Percentiles rank a stretch among this genome's conserved stretches.
These are phyloP conservation scores for Amphibalanus amphitrite DNA, from an alignment of 1,140 invertebrate species.

Conservation along the genomic window DNA sequence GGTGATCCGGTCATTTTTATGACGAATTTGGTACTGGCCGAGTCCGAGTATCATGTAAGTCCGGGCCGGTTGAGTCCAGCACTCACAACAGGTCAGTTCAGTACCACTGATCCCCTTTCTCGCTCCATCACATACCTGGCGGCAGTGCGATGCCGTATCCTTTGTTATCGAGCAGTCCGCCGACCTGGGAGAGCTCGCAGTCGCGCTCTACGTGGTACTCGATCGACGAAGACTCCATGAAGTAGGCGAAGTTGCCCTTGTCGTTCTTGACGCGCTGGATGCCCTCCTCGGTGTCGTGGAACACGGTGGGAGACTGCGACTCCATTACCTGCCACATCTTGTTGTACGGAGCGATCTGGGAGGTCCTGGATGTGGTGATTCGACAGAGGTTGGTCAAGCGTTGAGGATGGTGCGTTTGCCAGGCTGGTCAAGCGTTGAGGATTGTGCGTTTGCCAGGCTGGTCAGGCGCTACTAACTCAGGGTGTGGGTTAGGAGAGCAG, in stretches of 20 bases:
- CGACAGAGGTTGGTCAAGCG: too few relatives aligned
- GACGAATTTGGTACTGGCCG: neutral
- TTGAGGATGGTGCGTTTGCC: too few relatives aligned
- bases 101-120: neutral
- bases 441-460: too few relatives aligned
- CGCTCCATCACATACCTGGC: conserved; percentile 40
- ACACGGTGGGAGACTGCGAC: conserved; percentile 62
- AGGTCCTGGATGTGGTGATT: conserved; percentile 62
- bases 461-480: too few relatives aligned
- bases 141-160: conserved; percentile 82
- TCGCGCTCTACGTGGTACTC: conserved; percentile 80
- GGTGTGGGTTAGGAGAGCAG: too few relatives aligned
- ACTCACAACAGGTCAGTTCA: neutral
- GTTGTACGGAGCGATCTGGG: conserved; percentile 76
- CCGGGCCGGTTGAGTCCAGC: too few relatives aligned
- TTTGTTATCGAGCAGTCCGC: conserved; percentile 73
- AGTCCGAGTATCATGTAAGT: conserved; percentile 3
- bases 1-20: too few relatives aligned
- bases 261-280: conserved; percentile 46
- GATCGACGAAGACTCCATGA: conserved; percentile 35
- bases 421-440: too few relatives aligned
- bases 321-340: conserved; percentile 89
- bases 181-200: conserved; percentile 77
- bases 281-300: conserved; percentile 66
- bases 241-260: conserved; percentile 14